Percentiles rank a stretch among this genome's conserved stretches.
phyloP scores from a whole-genome alignment of 2,797 vertebrate species.

The Alosa sapidissima region DNA sequence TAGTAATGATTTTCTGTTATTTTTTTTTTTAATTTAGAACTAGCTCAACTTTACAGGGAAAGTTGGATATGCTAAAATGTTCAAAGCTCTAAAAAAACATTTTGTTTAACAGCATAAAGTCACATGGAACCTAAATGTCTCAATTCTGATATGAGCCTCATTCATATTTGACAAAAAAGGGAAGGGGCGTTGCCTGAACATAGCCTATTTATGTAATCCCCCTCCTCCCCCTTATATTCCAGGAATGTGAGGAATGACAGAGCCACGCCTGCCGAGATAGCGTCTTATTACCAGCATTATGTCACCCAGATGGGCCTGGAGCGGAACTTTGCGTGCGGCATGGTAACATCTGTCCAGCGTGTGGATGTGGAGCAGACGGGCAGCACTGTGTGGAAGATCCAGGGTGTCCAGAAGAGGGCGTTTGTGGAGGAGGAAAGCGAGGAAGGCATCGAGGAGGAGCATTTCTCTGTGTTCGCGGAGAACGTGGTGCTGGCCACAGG shows the following conservation, averaged over 20 bases:
- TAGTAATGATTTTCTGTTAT: no score
- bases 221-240: constrained; percentile 5
- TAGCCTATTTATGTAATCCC: neutral
- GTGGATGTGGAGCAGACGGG: constrained; percentile 28
- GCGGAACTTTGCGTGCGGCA: constrained; percentile 71
- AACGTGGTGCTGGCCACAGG: constrained; percentile 80
- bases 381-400: constrained; percentile 52
- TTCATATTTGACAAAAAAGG: no score
- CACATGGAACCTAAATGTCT: no score
- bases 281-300: constrained; percentile 81
- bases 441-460: constrained; percentile 44
- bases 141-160: no score
- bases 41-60: no score
- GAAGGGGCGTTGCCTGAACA: no score
- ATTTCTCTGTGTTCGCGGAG: constrained; percentile 70
- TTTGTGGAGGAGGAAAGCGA: neutral
- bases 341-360: constrained; percentile 70
- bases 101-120: no score
- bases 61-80: no score
- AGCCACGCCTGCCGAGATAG: constrained; percentile 78
- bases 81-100: no score
- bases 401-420: constrained; percentile 48
- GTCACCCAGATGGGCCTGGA: constrained; percentile 74
- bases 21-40: no score
- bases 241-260: constrained; percentile 80